Evolutionary conservation across 2,888 invertebrate genomes (phyloP).

Genomic region (Eledona agricola): DNA sequence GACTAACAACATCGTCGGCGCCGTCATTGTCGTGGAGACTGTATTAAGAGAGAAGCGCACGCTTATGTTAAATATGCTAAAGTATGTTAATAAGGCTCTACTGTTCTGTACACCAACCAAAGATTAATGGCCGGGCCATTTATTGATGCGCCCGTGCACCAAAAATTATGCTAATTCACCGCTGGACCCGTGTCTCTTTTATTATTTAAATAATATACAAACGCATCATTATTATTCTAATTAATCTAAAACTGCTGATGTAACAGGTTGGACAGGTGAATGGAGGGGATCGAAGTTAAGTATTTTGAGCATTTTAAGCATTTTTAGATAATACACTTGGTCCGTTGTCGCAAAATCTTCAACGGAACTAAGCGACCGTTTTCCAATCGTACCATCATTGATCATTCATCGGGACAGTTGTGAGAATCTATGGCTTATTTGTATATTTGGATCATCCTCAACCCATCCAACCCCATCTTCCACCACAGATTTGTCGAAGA

Average conservation of each 20-base stretch:
- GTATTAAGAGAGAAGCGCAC: slow-evolving; percentile 52
- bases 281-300: too few relatives aligned
- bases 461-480: slow-evolving; percentile 53
- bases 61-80: slow-evolving; percentile 53
- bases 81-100: slow-evolving; percentile 55
- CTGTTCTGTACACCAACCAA: slow-evolving; percentile 41
- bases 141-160: slow-evolving; percentile 39
- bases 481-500: slow-evolving; percentile 49
- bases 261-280: slow-evolving; percentile 39
- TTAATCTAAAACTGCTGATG: slow-evolving; percentile 46
- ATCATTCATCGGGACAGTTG: slow-evolving; percentile 49
- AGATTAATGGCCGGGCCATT: slow-evolving; percentile 51
- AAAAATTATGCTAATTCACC: slow-evolving; percentile 38
- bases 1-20: slow-evolving; percentile 47
- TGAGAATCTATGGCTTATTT: slow-evolving; percentile 47
- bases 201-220: slow-evolving; percentile 51
- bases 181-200: slow-evolving; percentile 48
- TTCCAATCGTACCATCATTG: slow-evolving; percentile 36
- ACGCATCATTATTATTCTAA: slow-evolving; percentile 53
- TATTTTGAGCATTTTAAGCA: too few relatives aligned
- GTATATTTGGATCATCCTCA: slow-evolving; percentile 50
- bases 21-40: slow-evolving; percentile 50
- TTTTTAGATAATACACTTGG: background rate
- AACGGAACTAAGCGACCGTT: slow-evolving; percentile 32
- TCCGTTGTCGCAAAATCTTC: background rate